Percentiles rank a stretch among this genome's conserved stretches.
Conservation (phyloP, 2,113 vertebrate genomes). For the Gymnorhina tibicen region DNA sequence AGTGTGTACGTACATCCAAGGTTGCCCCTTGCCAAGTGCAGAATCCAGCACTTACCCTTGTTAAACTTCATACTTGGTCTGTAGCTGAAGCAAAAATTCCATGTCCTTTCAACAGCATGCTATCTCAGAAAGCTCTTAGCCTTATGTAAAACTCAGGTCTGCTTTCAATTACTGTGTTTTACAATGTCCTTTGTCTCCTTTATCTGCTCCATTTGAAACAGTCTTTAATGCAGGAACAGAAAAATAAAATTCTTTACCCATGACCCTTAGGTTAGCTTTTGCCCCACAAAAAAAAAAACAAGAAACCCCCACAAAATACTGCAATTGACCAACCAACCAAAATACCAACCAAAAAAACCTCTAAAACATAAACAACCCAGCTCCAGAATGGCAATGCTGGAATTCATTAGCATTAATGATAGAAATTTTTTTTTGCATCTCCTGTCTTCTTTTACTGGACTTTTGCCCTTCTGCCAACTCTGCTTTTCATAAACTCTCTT, state of each 20-base stretch:
- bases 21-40: rapidly evolving
- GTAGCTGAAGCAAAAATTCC: background rate
- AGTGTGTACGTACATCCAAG: rapidly evolving
- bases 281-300: background rate
- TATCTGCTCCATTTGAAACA: background rate
- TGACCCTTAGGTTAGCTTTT: background rate
- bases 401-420: background rate
- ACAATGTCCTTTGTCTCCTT: background rate
- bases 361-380: background rate
- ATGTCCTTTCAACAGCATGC: background rate
- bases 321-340: background rate
- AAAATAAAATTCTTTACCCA: background rate
- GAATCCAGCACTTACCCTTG: background rate
- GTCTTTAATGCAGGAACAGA: background rate
- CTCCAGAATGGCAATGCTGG: background rate
- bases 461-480: background rate
- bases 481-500: background rate
- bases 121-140: background rate
- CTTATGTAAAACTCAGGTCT: background rate
- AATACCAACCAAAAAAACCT: background rate
- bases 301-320: background rate
- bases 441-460: background rate
- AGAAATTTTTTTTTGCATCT: background rate
- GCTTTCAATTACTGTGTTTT: background rate
- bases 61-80: background rate